Evolutionary conservation across 2,888 invertebrate species (phyloP).

Genomic region (Orgyia antiqua): DNA sequence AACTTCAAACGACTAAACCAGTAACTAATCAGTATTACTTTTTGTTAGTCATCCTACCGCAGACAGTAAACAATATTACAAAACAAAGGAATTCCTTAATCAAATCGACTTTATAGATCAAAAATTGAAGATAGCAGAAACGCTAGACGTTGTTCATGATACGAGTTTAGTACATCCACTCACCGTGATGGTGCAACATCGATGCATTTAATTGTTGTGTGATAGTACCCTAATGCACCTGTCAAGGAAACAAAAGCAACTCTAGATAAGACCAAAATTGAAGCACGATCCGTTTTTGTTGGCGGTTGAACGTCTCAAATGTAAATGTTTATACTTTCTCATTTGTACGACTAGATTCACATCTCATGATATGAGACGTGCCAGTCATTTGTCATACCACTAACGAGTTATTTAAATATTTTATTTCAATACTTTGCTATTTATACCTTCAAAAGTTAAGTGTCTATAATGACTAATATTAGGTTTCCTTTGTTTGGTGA

Average conservation of each 20-base stretch:
- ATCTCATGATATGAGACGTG: constrained; percentile 55
- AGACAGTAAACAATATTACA: constrained; percentile 34
- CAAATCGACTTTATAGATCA: constrained; percentile 41
- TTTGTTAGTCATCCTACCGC: constrained; percentile 24
- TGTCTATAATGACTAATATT: too few species aligned
- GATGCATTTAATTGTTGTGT: constrained; percentile 76
- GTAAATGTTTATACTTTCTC: constrained; percentile 76
- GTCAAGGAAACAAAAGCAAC: constrained; percentile 72
- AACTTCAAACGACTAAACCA: constrained; percentile 10
- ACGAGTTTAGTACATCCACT: constrained; percentile 32
- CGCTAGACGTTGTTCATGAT: constrained; percentile 27
- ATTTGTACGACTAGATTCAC: constrained; percentile 52
- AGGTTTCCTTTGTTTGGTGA: too few species aligned
- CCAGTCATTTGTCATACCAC: constrained; percentile 68
- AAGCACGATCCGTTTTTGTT: constrained; percentile 55
- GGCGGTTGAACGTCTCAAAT: constrained; percentile 48
- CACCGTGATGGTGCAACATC: constrained; percentile 61
- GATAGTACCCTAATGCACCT: constrained; percentile 76
- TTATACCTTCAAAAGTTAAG: background rate
- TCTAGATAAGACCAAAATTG: constrained; percentile 71
- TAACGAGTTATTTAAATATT: constrained; percentile 24
- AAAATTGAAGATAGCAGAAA: constrained; percentile 26
- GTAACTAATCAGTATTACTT: constrained; percentile 25
- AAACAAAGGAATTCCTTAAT: constrained; percentile 66
- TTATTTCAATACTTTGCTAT: constrained; percentile 13